Conservation (phyloP, 1,140 invertebrate species). For the Bradysia coprophila region DNA sequence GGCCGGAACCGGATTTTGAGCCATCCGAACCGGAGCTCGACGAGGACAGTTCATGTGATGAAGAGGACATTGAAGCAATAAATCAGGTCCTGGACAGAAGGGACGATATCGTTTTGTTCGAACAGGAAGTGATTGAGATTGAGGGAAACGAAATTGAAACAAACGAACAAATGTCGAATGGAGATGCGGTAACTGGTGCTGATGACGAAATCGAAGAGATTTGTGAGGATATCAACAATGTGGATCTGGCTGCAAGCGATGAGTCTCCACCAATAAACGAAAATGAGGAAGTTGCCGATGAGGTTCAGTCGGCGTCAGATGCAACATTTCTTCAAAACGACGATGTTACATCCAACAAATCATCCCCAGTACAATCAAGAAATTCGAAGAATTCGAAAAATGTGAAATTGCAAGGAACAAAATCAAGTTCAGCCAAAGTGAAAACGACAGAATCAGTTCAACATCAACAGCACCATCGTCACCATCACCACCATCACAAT, state of each 20-base stretch:
- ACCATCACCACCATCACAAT: too few species aligned
- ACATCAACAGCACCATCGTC: neutral
- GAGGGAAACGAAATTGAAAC: too few species aligned
- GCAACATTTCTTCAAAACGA: neutral
- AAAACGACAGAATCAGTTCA: neutral
- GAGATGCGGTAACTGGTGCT: neutral
- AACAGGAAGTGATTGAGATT: neutral
- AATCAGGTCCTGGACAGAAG: neutral
- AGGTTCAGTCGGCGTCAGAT: neutral
- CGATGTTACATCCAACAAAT: neutral
- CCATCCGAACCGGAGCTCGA: neutral
- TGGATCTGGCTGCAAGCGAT: neutral
- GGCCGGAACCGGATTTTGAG: neutral
- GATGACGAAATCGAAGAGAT: neutral
- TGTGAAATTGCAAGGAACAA: neutral
- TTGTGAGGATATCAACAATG: neutral
- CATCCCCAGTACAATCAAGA: neutral
- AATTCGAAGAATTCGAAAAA: neutral
- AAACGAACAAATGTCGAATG: too few species aligned
- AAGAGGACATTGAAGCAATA: neutral
- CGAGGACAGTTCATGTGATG: neutral
- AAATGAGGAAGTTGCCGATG: neutral
- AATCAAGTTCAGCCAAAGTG: neutral
- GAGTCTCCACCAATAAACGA: neutral
- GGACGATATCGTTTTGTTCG: neutral